Evolutionary conservation across 1,140 invertebrate genomes (phyloP).

Genomic region (Streblospio benedicti): DNA sequence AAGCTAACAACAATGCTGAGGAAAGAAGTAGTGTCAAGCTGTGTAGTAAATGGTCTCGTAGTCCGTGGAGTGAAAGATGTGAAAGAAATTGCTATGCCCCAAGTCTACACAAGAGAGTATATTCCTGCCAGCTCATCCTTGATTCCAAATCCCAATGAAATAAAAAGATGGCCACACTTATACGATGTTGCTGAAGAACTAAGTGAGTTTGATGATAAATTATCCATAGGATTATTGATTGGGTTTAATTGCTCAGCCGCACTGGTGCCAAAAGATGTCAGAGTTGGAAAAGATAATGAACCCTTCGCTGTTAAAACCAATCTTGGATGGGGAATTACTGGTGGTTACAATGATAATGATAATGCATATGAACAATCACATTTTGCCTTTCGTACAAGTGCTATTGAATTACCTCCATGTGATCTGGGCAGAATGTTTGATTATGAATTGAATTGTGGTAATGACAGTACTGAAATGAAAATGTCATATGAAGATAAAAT

Average conservation of each 20-base stretch:
- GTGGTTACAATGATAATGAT: neutral
- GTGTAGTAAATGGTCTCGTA: neutral
- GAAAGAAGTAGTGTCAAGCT: neutral
- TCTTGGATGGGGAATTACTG: neutral
- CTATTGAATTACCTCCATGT: too few species aligned
- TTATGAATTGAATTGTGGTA: too few species aligned
- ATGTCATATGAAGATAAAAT: neutral
- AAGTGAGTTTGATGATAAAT: neutral
- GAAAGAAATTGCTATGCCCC: neutral
- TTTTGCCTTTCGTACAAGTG: too few species aligned
- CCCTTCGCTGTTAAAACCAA: slow-evolving; percentile 1
- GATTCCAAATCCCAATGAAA: neutral
- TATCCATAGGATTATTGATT: slow-evolving; percentile 6
- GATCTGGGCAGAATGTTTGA: too few species aligned
- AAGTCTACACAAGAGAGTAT: neutral
- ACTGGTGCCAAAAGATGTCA: neutral
- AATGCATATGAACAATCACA: neutral
- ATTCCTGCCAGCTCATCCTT: neutral
- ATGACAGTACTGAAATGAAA: too few species aligned
- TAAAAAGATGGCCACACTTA: slow-evolving; percentile 5
- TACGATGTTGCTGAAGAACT: neutral
- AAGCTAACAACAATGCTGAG: neutral
- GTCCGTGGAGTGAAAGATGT: neutral
- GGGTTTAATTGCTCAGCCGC: slow-evolving; percentile 2
- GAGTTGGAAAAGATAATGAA: neutral